A percentile compares a stretch with the other conserved stretches of the same genome.
phyloP scores from a whole-genome alignment of 2,888 invertebrate genomes.

The Schizaphis graminum region DNA sequence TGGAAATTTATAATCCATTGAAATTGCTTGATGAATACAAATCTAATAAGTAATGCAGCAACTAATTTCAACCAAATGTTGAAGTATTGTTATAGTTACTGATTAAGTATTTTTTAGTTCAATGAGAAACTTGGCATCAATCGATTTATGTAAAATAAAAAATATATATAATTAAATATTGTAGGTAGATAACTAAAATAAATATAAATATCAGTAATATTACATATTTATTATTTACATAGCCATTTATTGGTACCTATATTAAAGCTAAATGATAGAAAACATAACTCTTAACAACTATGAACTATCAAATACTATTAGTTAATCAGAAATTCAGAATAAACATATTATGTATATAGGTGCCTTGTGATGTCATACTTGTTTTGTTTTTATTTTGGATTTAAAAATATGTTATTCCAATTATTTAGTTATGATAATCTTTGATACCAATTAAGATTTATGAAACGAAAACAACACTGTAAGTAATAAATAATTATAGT shows the following conservation, averaged over 20 bases:
- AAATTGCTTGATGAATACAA: not conserved
- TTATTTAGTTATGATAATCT: not conserved
- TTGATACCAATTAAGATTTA: not conserved
- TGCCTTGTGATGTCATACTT: not conserved
- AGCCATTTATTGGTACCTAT: not conserved
- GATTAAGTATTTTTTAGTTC: not conserved
- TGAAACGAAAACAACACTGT: not conserved
- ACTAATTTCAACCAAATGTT: not conserved
- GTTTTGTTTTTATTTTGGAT: not conserved
- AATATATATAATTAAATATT: not conserved
- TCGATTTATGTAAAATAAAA: not conserved
- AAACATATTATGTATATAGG: not conserved
- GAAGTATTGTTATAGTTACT: not conserved
- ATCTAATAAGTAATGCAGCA: not conserved
- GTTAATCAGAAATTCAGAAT: not conserved
- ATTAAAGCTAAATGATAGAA: not conserved
- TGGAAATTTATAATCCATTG: slow-evolving; percentile 72
- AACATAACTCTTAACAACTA: not conserved
- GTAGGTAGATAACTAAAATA: not conserved
- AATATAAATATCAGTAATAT: not conserved
- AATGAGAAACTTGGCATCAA: not conserved
- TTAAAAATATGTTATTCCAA: not conserved
- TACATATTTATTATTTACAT: no score
- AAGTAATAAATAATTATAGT: not conserved
- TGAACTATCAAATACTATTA: not conserved